Conservation (phyloP, 2,113 vertebrate species). For the Microcebus tavaratra region DNA sequence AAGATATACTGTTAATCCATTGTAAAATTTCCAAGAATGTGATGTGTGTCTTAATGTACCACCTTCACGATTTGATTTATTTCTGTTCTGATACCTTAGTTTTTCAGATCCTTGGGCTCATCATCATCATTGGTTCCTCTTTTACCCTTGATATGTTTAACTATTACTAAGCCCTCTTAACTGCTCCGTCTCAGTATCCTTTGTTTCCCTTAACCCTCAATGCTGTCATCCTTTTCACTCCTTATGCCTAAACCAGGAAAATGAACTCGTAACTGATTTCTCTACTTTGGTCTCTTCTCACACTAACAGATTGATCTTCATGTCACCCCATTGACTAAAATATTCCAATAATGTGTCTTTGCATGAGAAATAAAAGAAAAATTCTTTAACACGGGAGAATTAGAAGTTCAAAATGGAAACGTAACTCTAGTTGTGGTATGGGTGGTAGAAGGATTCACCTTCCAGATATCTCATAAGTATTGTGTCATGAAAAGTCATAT, state of each 20-base stretch:
- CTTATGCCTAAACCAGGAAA: not conserved
- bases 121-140: not conserved
- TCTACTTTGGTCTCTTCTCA: not conserved
- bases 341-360: not conserved
- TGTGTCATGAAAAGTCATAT: not conserved
- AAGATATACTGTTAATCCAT: not conserved
- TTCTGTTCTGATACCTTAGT: not conserved
- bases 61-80: not conserved
- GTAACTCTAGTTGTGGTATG: not conserved
- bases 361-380: not conserved
- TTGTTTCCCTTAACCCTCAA: not conserved
- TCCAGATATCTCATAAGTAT: not conserved
- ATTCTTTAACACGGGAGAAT: not conserved
- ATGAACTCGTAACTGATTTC: not conserved
- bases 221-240: not conserved
- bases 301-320: not conserved
- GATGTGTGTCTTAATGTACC: not conserved
- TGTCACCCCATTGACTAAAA: not conserved
- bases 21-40: not conserved
- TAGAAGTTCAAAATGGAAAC: not conserved
- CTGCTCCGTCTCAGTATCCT: rapidly evolving
- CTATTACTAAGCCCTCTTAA: not conserved
- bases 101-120: not conserved
- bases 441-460: not conserved
- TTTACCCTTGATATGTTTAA: not conserved